Evolutionary conservation across 2,888 invertebrate genomes (phyloP).

Genomic region (Lasioglossum figueresi): DNA sequence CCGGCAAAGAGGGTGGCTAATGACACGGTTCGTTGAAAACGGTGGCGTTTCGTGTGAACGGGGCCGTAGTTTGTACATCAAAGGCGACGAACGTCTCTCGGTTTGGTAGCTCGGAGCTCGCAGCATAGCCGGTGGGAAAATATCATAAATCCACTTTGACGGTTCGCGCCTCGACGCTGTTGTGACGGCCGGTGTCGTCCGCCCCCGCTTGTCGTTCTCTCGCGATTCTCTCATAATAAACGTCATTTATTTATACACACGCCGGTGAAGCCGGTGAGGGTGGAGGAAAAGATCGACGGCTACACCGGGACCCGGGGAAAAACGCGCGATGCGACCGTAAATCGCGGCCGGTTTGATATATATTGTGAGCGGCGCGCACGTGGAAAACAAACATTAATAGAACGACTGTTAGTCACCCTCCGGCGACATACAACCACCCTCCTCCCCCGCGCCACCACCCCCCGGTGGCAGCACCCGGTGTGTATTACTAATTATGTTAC

Average conservation of each 20-base stretch:
- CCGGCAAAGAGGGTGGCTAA: slow-evolving; percentile 45
- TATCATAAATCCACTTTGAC: slow-evolving; percentile 83
- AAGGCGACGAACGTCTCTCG: slow-evolving; percentile 68
- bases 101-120: slow-evolving; percentile 56
- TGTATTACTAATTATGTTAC: slow-evolving; percentile 68
- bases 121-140: slow-evolving; percentile 77
- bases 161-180: slow-evolving; percentile 78
- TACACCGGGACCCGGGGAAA: slow-evolving; percentile 46
- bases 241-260: slow-evolving; percentile 79
- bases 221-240: slow-evolving; percentile 78
- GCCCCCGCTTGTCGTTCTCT: neutral
- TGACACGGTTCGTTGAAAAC: slow-evolving; percentile 70
- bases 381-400: slow-evolving; percentile 70
- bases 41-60: slow-evolving; percentile 68
- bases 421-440: slow-evolving; percentile 27
- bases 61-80: slow-evolving; percentile 73
- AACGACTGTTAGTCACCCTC: slow-evolving; percentile 64
- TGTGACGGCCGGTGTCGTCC: slow-evolving; percentile 72
- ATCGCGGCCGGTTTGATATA: slow-evolving; percentile 58
- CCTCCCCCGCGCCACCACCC: slow-evolving; percentile 25
- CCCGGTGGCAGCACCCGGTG: slow-evolving; percentile 19
- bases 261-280: slow-evolving; percentile 9
- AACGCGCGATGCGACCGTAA: slow-evolving; percentile 56
- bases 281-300: slow-evolving; percentile 64
- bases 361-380: slow-evolving; percentile 50